Conservation (phyloP, 2,888 invertebrate species). For the Thymelicus acteon region DNA sequence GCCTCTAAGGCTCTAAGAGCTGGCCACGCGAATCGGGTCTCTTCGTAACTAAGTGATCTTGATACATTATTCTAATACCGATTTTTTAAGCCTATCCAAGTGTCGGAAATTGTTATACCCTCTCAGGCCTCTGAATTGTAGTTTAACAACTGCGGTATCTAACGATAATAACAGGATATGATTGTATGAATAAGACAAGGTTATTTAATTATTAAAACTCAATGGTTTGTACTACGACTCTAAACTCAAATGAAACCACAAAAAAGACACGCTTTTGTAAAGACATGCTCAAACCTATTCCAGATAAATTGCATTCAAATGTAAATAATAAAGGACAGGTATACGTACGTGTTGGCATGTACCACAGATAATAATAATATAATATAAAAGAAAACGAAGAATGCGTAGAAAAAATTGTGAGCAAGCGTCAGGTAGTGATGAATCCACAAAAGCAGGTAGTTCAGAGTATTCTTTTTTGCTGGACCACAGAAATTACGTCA, state of each 20-base stretch:
- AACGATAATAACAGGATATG: too few relatives aligned
- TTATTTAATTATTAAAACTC: too few relatives aligned
- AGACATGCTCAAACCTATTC: not conserved
- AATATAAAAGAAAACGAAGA: not conserved
- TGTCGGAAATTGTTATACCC: too few relatives aligned
- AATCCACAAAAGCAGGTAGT: conserved; percentile 18
- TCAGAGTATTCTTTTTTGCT: conserved; percentile 16
- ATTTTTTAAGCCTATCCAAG: too few relatives aligned
- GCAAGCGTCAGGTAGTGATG: conserved; percentile 18
- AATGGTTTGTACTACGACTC: too few relatives aligned
- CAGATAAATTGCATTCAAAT: conserved; percentile 7
- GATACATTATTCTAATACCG: too few relatives aligned
- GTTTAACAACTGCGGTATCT: too few relatives aligned
- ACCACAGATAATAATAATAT: conserved; percentile 1
- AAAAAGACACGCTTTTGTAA: not conserved
- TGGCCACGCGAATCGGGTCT: too few relatives aligned
- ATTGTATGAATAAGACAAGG: too few relatives aligned
- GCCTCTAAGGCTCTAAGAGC: too few relatives aligned
- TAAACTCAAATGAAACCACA: not conserved
- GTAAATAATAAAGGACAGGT: conserved; percentile 7
- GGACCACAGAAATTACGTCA: not conserved
- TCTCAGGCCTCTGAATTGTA: too few relatives aligned
- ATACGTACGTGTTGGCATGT: not conserved
- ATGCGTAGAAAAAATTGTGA: conserved; percentile 21
- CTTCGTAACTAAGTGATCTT: too few relatives aligned